Evolutionary conservation across 2,113 vertebrate species (phyloP), one percentile per base, ranked within the genome.

Genomic region (Amphiprion percula): DNA sequence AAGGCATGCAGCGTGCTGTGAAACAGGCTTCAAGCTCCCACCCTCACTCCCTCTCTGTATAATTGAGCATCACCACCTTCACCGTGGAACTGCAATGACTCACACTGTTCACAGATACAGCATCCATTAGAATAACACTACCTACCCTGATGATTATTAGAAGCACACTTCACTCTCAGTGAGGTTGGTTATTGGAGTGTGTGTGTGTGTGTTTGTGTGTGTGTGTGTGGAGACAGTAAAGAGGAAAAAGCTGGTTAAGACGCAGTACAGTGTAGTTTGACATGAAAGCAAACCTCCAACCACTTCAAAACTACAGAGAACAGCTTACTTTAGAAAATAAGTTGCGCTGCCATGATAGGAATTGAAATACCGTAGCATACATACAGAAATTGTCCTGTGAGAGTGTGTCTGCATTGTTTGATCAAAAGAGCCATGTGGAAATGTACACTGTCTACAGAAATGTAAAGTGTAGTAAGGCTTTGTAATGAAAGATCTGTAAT

Each of bases 11-110:
- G 71, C 46, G 1, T 52, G 80, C 69, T 80, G 76, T 58, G 77
- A 79, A 80, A 72, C 83, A 65, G 70, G 69, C 69, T 7, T 59
- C 39, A 30, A 73, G 76, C 69, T 3, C 66, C 55, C 74, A 39
- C 77, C 6, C 26, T 41, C 39, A 28, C 21, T 30, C 12, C 24
- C 53, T 30, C 30, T 60, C 62, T 87, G 79, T 87, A 88, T 88
- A 88, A 89, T 69, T 89, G 89, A 87, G 66, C 86, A 74, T 79
- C 82, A 64, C 87, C 74, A 85, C 72, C 90, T 87, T 91, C 80
- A 56, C 49, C 10, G 7, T 83, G 65, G 60, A 73, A 53, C 76
- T 63, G 78, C 58, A 54, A 41, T 86, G 87, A 75, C 78, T 88
- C 87, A 85, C 77, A 53, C 74, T 41, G 58, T 75, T 68, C 16